Percentiles rank a stretch among this genome's conserved stretches.
These are phyloP conservation scores for Sciaenops ocellatus DNA, from an alignment of 2,797 vertebrate species.

Conservation along the genomic window DNA sequence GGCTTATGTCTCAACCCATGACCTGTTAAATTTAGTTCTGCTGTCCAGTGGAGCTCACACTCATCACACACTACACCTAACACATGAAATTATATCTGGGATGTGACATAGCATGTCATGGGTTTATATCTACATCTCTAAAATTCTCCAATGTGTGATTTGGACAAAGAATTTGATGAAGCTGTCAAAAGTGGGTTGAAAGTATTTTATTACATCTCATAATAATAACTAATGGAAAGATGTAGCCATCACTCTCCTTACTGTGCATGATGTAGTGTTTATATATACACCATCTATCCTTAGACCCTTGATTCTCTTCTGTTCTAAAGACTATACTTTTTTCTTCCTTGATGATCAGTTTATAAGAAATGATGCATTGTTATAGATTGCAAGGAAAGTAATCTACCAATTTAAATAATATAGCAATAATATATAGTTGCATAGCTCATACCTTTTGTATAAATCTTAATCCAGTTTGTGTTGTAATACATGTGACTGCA, in stretches of 20 bases:
- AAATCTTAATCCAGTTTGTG: too few species aligned
- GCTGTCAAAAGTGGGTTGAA: not conserved
- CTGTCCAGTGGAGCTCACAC: not conserved
- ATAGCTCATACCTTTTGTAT: too few species aligned
- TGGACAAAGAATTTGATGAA: not conserved
- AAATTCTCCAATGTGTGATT: not conserved
- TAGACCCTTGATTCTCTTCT: not conserved
- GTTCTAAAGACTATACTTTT: not conserved
- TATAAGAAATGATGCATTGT: not conserved
- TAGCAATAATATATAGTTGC: not conserved
- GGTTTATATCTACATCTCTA: conserved; percentile 3
- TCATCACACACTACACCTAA: conserved; percentile 8
- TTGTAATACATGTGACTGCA: too few species aligned
- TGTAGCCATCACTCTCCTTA: not conserved
- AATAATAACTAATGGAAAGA: not conserved
- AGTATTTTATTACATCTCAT: not conserved
- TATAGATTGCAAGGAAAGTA: not conserved
- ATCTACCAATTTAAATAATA: not conserved
- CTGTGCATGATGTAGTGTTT: not conserved
- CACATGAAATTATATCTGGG: not conserved
- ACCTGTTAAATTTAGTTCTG: not conserved
- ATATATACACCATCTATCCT: not conserved
- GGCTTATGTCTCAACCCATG: not conserved
- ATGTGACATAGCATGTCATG: not conserved
- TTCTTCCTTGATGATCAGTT: not conserved